Conservation (phyloP, 1,140 invertebrate genomes). For the Diorhabda sublineata region DNA sequence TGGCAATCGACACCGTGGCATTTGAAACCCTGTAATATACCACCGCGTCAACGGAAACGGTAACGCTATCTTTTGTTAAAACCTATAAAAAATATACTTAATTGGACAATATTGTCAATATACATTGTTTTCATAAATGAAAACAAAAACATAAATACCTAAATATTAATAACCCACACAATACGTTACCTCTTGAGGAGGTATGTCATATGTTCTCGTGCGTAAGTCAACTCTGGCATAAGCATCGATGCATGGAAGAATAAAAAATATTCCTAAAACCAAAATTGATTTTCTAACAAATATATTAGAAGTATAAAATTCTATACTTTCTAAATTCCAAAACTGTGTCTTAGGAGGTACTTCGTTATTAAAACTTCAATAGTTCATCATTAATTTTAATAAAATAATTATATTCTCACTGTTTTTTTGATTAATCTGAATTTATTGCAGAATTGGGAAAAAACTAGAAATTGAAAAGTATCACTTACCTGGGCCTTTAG, state of each 20-base stretch:
- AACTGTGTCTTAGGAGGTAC: too few species aligned
- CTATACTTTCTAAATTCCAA: too few species aligned
- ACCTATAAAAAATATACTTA: conserved; percentile 57
- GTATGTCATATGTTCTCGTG: conserved; percentile 89
- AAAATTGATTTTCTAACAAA: conserved; percentile 16
- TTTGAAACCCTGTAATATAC: conserved; percentile 93
- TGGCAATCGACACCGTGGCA: conserved; percentile 93
- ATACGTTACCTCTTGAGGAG: conserved; percentile 80
- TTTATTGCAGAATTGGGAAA: too few species aligned
- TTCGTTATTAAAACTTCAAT: too few species aligned
- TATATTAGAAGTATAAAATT: too few species aligned
- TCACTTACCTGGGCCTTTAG: conserved; percentile 79
- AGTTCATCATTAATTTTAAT: too few species aligned
- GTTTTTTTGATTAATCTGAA: too few species aligned
- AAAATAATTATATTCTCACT: too few species aligned
- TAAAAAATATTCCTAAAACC: conserved; percentile 85
- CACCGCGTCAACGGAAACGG: conserved; percentile 90
- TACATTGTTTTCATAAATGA: too few species aligned
- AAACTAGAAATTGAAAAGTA: background rate
- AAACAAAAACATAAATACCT: too few species aligned
- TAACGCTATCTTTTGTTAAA: conserved; percentile 90
- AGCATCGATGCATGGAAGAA: conserved; percentile 89
- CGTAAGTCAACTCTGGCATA: conserved; percentile 88
- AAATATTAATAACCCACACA: too few species aligned
- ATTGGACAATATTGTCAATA: too few species aligned